Evolutionary conservation across 2,113 vertebrate genomes (phyloP).

Genomic region (Leptobrachium ailaonicum): DNA sequence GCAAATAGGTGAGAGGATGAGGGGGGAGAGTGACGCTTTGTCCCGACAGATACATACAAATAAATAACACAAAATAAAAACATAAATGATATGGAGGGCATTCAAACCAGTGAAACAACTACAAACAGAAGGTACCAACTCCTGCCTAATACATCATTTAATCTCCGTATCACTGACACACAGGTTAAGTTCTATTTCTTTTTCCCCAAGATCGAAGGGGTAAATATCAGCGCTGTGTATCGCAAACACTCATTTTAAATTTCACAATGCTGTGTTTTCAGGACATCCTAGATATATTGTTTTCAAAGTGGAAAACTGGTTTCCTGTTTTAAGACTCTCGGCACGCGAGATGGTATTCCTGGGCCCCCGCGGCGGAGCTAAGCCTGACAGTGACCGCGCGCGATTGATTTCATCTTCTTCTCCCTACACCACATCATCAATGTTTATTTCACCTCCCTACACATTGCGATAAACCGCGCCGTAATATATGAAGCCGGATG

Average conservation of each 20-base stretch:
- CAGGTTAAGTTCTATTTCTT: too few species aligned
- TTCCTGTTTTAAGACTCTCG: conserved; percentile 2
- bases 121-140: too few species aligned
- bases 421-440: conserved; percentile 21
- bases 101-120: too few species aligned
- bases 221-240: background rate
- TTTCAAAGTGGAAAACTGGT: background rate
- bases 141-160: too few species aligned
- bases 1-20: too few species aligned
- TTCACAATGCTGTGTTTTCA: background rate
- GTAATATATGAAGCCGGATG: conserved; percentile 13
- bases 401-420: conserved; percentile 33
- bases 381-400: conserved; percentile 15
- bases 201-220: background rate
- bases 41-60: too few species aligned
- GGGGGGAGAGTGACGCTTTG: too few species aligned
- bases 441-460: conserved; percentile 35
- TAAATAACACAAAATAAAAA: too few species aligned
- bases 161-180: too few species aligned
- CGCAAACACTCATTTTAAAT: background rate
- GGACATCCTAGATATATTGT: conserved; percentile 5
- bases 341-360: background rate
- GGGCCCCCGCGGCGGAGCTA: background rate
- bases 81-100: too few species aligned
- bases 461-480: conserved; percentile 5